Evolutionary conservation across 2,888 invertebrate genomes (phyloP), one percentile per base, ranked within the genome.

Genomic region (Hyposoter dolosus): DNA sequence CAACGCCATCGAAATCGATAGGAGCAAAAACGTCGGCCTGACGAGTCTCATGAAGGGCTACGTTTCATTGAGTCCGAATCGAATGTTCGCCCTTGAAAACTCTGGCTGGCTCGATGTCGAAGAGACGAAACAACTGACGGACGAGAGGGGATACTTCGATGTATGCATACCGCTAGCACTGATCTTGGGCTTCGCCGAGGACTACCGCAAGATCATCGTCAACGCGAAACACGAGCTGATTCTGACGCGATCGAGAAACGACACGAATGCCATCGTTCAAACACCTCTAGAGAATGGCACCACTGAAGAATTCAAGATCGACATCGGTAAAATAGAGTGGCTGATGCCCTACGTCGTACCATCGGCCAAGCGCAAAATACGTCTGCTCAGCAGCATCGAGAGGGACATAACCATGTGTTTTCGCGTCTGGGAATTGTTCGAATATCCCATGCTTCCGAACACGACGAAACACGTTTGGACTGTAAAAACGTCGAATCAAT

Each of bases 351-450:
- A 84, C 75, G 63, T 84, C 9, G 75, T 45, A 60, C 66, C 81
- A n/a, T 68, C 84, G 45, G 69, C 65, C n/a, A 65, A 69, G 43
- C 69, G 69, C 35, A 84, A 76, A 35, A 81, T 81, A 17, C 32
- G 79, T 35, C 63, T 74, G 15, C 47, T 81, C 23, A 74, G 68
- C 35, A 56, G 45, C n/a, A 72, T 84, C 4, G 76, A 74, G 28
- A 76, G 66, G 28, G 87, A 87, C 66, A 87, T 90, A 23, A 23
- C 79, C 10, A 82, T 89, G 72, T 32, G 77, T 66, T 93, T 93
- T 86, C 82, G 93, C 84, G 92, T 89, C 43, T 93, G 92, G 92
- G 92, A 93, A 68, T 63, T 93, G 40, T 92, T 92, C 86, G 92
- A 93, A 88, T 93, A 92, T 88, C 93, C 93, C 0, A 17, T 89